Base-by-base conservation (phyloP, 2,888 invertebrate genomes). In the Caenorhabditis imperialis region DNA sequence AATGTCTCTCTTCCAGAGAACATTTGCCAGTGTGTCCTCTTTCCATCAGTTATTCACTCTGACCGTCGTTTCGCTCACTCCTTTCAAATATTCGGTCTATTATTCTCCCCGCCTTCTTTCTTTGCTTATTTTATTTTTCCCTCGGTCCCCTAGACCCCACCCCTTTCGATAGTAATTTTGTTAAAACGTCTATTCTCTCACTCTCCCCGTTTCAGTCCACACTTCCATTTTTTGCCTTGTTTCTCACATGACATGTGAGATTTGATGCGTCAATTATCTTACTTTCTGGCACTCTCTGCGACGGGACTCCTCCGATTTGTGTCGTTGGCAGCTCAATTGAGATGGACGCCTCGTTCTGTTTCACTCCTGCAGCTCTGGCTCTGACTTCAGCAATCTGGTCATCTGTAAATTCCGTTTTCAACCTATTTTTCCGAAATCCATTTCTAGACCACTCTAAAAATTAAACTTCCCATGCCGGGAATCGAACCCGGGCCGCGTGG, bases 401-500 rank as follows among this genome's bases (percentile, higher is more conserved):
- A 40, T 70, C 78, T 79, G 62, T 22, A 76, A 60, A 38, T 18
- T 3, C 23, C 27, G 18, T 14, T 6, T 38, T 48, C 40, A 12
- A 25, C 14, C 23, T 48, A 12, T 22, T 48, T 27, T 30, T 7
- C 10, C 6, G 6, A 30, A 30, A 10, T 30, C 10, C 30, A 30
- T 30, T 30, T 30, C 30, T 48, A n/a, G n/a, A n/a, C n/a, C n/a
- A n/a, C n/a, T n/a, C n/a, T n/a, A n/a, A n/a, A n/a, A n/a, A n/a
- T n/a, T n/a, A 58, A 70, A 61, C 75, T 83, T 83, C 82, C 83
- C 82, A 81, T 81, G 81, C 83, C 83, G 83, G 83, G 83, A 83
- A 83, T 83, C 83, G 83, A 83, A 83, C 83, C 83, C 83, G 83
- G 82, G 83, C 82, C 82, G 81, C 79, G 82, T 79, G 83, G 81